These are phyloP conservation scores for Atherinosoma microstoma DNA, from an alignment of 2,797 vertebrate species.

Conservation along the genomic window DNA sequence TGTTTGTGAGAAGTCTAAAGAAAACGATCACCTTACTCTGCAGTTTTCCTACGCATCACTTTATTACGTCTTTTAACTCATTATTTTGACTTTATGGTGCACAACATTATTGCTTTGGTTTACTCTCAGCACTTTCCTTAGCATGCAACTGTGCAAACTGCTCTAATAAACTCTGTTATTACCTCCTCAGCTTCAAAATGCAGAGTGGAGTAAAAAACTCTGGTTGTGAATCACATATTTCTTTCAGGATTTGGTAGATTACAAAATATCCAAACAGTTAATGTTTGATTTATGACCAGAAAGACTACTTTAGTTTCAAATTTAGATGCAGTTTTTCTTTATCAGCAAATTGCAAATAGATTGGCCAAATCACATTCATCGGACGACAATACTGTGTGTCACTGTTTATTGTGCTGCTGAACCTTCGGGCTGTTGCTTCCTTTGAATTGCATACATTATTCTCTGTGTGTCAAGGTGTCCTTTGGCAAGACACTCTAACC, in stretches of 20 bases:
- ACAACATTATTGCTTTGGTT: constrained; percentile 21
- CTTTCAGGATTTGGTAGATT: not conserved
- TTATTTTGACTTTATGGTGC: constrained; percentile 27
- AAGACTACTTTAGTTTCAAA: not conserved
- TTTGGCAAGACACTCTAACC: not conserved
- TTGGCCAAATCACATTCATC: not conserved
- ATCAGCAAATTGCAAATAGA: not conserved
- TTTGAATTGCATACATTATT: not conserved
- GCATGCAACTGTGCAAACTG: constrained; percentile 12
- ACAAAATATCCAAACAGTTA: not conserved
- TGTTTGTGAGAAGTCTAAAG: not conserved
- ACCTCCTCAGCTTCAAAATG: not conserved
- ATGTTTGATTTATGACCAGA: not conserved
- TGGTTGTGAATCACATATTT: not conserved
- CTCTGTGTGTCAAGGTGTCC: not conserved
- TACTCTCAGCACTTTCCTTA: constrained; percentile 3
- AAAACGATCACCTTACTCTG: not conserved
- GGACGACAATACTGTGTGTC: not conserved
- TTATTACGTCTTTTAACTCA: constrained; percentile 21
- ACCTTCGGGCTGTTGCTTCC: not conserved
- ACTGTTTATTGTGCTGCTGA: not conserved
- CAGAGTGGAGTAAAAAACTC: constrained; percentile 4
- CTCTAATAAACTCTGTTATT: constrained; percentile 7
- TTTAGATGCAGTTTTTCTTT: too few relatives aligned
- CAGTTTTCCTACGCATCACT: not conserved